Evolutionary conservation across 2,888 invertebrate genomes (phyloP).

Genomic region (Caenorhabditis afra): DNA sequence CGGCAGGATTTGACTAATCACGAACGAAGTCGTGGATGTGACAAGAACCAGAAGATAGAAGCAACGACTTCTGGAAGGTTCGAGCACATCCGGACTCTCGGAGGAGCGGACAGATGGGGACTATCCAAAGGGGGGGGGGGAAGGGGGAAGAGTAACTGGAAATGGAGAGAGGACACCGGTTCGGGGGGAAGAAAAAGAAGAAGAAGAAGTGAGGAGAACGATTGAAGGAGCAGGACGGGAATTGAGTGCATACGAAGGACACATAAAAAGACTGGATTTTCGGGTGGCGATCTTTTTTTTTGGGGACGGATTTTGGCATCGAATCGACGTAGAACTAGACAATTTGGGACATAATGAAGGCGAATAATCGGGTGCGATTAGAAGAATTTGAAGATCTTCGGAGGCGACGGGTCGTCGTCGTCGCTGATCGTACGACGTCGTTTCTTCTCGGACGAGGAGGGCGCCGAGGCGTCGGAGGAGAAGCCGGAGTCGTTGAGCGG

Average conservation of each 20-base stretch:
- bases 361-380: constrained; percentile 7
- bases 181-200: constrained; percentile 1
- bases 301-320: constrained; percentile 44
- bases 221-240: constrained; percentile 11
- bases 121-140: background rate
- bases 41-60: constrained; percentile 27
- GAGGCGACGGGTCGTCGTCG: constrained; percentile 44
- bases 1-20: constrained; percentile 61
- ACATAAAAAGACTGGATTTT: constrained; percentile 18
- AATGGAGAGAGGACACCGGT: constrained; percentile 26
- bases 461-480: constrained; percentile 60
- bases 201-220: background rate
- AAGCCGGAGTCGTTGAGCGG: constrained; percentile 67
- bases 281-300: constrained; percentile 8
- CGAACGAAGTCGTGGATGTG: constrained; percentile 52
- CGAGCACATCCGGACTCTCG: constrained; percentile 55
- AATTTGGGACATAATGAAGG: constrained; percentile 6
- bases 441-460: constrained; percentile 46
- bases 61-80: constrained; percentile 29
- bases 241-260: constrained; percentile 28
- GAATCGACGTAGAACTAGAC: constrained; percentile 51
- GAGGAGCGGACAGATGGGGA: background rate
- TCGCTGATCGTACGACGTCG: constrained; percentile 30
- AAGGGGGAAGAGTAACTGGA: constrained; percentile 5
- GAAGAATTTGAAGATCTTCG: constrained; percentile 43